Conservation (phyloP, 2,797 vertebrate species). For the Enteromius viviparus region DNA sequence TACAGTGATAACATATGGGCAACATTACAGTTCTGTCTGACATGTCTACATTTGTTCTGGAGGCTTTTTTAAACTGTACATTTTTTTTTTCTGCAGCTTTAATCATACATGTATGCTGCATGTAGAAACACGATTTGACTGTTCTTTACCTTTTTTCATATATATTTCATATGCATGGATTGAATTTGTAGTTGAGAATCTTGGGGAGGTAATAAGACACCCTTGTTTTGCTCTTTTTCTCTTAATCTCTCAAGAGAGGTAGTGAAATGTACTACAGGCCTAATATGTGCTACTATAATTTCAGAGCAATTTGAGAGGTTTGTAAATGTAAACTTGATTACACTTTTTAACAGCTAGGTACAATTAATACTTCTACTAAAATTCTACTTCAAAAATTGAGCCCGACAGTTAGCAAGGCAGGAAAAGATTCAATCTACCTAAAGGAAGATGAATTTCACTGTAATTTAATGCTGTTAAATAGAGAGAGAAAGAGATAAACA, state of each 20-base stretch:
- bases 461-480: no score
- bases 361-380: neutral
- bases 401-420: no score
- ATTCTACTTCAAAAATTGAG: no score
- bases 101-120: no score
- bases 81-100: neutral
- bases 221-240: neutral
- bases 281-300: neutral
- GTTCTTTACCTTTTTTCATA: no score
- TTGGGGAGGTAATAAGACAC: neutral
- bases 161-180: no score
- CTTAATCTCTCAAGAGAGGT: neutral
- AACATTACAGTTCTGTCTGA: neutral
- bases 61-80: no score
- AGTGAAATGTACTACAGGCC: neutral
- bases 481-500: no score
- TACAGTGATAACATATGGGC: no score
- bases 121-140: no score
- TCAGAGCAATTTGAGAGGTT: neutral
- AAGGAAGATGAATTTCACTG: no score
- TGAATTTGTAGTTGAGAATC: neutral
- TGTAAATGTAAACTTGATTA: neutral
- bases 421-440: no score
- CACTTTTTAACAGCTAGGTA: neutral
- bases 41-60: neutral